Percentiles rank a stretch among this genome's conserved stretches.
These are phyloP conservation scores for Troides oblongomaculatus DNA, from an alignment of 2,888 invertebrate species.

Conservation along the genomic window DNA sequence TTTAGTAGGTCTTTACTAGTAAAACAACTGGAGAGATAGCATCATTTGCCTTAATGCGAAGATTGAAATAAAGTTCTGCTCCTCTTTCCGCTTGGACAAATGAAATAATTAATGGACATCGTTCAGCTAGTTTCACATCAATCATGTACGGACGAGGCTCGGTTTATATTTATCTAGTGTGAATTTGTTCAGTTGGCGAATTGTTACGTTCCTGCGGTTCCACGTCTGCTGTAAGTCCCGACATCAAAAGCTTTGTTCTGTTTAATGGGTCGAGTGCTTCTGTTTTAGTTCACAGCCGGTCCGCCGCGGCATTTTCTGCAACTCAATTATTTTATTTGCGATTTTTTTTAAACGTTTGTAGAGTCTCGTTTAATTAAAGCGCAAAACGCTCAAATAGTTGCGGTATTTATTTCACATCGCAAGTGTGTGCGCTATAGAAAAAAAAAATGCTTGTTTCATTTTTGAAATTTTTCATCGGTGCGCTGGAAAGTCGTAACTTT, in stretches of 20 bases:
- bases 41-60: no score
- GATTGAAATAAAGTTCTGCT: no score
- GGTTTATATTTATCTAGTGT: neutral
- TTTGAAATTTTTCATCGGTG: slow-evolving; percentile 17
- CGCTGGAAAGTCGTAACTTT: slow-evolving; percentile 12
- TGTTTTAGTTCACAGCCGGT: slow-evolving; percentile 19
- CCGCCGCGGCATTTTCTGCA: slow-evolving; percentile 6
- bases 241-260: slow-evolving; percentile 24
- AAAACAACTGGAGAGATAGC: no score
- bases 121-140: neutral
- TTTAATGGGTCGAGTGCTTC: slow-evolving; percentile 26
- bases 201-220: slow-evolving; percentile 5
- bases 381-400: neutral
- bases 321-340: neutral
- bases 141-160: neutral
- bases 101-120: no score
- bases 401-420: neutral
- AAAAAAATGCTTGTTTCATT: slow-evolving; percentile 1
- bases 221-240: slow-evolving; percentile 13
- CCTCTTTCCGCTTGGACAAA: no score
- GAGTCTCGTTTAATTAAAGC: neutral
- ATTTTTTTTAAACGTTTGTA: neutral
- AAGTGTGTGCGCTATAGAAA: neutral
- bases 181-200: slow-evolving; percentile 6
- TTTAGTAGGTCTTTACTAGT: no score